These are phyloP conservation scores for Spermophilus dauricus DNA, from an alignment of 2,113 vertebrate genomes.

Conservation along the genomic window DNA sequence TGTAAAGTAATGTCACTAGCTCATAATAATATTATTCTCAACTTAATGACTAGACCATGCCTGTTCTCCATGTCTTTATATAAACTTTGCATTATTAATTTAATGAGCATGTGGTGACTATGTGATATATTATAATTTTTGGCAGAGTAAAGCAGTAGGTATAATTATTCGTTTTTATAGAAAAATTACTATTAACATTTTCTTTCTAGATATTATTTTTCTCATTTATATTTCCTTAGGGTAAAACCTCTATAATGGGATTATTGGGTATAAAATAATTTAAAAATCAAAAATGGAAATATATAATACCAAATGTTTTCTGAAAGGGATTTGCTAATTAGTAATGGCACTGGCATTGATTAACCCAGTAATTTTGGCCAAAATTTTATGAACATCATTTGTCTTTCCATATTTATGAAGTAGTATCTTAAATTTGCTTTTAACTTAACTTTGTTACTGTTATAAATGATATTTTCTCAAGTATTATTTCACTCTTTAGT, in stretches of 20 bases:
- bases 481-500: not conserved
- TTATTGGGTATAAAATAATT: not conserved
- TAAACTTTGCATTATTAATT: not conserved
- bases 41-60: not conserved
- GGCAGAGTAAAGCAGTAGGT: not conserved
- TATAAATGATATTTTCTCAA: not conserved
- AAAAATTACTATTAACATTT: not conserved
- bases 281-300: conserved; percentile 37
- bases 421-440: not conserved
- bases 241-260: not conserved
- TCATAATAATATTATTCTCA: not conserved
- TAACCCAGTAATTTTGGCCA: not conserved
- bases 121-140: not conserved
- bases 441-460: not conserved
- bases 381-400: not conserved
- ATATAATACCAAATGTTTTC: not conserved
- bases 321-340: not conserved
- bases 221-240: not conserved
- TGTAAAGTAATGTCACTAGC: not conserved
- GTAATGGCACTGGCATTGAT: not conserved
- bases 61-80: not conserved
- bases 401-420: not conserved
- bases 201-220: not conserved
- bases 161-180: not conserved
- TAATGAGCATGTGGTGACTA: not conserved